phyloP scores from a whole-genome alignment of 92 coral and sea anemone genomes.

The Parazoanthus darwini region DNA sequence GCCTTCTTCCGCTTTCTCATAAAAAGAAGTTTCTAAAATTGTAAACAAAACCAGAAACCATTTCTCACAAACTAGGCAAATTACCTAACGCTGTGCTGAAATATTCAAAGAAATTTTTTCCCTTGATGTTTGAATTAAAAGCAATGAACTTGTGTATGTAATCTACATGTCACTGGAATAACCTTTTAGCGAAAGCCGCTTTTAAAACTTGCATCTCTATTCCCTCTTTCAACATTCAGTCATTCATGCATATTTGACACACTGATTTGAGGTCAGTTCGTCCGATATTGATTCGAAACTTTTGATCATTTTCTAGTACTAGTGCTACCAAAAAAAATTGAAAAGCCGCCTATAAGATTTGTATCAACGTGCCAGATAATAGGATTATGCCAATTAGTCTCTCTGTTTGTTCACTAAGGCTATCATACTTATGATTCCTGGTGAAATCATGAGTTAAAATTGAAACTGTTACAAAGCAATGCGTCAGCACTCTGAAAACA shows the following conservation, averaged over 20 bases:
- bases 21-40: neutral
- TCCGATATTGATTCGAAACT: neutral
- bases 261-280: neutral
- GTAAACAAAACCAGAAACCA: neutral
- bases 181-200: too few relatives aligned
- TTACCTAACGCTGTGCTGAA: neutral
- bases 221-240: neutral
- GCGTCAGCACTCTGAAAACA: neutral
- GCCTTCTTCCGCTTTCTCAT: neutral
- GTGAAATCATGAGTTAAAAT: neutral
- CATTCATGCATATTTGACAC: neutral
- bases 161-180: neutral
- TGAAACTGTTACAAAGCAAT: neutral
- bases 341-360: neutral
- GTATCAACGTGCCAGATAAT: neutral
- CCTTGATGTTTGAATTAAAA: neutral
- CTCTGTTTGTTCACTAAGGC: neutral
- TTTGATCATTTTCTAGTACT: neutral
- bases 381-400: neutral
- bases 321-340: neutral
- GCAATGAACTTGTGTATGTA: too few relatives aligned
- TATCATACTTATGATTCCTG: neutral
- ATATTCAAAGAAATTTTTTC: neutral
- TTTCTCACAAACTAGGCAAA: neutral
- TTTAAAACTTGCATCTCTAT: neutral